Base-by-base conservation (phyloP, 2,797 vertebrate genomes). In the Hybognathus amarus region DNA sequence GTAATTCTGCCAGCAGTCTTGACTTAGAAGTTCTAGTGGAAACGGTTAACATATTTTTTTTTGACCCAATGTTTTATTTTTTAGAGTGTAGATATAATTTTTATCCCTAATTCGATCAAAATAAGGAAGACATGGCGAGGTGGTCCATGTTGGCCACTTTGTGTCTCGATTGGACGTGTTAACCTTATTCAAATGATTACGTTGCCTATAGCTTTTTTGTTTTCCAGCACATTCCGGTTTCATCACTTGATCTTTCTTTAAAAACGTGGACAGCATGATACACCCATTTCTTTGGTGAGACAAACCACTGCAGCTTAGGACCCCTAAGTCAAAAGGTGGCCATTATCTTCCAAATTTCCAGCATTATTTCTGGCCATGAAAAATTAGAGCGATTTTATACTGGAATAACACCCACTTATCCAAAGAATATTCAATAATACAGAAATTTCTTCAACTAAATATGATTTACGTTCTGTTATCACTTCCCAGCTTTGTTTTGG, bases 121-220 rank as follows among this genome's bases (percentile, higher is more conserved):
- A 15, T 20, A 33, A 33, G 70, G 7, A 33, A 24, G 24, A 74
- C 30, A 52, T 22, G 42, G 30, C 8, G 8, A 47, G 24, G 4
- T 74, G 24, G 45, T 74, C 70, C 47, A 11, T 42, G 40, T 42
- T 42, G 40, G 40, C 17, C 70, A 45, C 69, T 33, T 30, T 33
- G 15, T 52, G 45, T 8, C 15, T 52, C 5, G 70, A n/a, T 24
- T 52, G 70, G 70, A 27, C 42, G 6, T 24, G 47, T 52, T 74
- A 74, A 18, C 45, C 70, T 74, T 50, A 74, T 52, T 73, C 52
- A 50, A 47, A 74, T 50, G 3, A 75, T 15, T 30, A 27, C 30
- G 30, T 50, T 30, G 18, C 8, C 22, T 56, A 12, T 56, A 12
- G 40, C 12, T 12, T 42, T 42, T 42, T 42, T 4, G 3, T 20